Evolutionary conservation across 1,140 invertebrate genomes (phyloP).

Genomic region (Caenorhabditis brenneri): DNA sequence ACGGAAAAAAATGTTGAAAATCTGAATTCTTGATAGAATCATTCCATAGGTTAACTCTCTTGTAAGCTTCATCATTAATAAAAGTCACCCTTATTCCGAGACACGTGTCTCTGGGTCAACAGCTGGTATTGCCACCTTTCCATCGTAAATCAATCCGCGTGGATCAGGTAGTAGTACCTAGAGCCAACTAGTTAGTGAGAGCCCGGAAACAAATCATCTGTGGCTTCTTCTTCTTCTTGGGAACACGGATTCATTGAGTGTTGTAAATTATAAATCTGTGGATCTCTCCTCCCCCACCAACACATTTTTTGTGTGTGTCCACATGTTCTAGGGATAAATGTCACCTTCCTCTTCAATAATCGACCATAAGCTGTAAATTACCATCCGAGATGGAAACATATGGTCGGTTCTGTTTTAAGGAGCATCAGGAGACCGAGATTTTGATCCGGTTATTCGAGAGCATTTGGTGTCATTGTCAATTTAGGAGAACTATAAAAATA

Average conservation of each 20-base stretch:
- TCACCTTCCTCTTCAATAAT: not conserved
- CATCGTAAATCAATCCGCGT: slow-evolving; percentile 18
- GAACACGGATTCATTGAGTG: no score
- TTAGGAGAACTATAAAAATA: no score
- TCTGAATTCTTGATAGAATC: no score
- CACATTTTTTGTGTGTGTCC: not conserved
- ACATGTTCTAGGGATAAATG: slow-evolving; percentile 15
- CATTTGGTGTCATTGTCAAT: not conserved
- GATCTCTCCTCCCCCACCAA: not conserved
- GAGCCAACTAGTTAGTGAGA: not conserved
- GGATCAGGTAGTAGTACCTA: not conserved
- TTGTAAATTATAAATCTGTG: slow-evolving; percentile 29
- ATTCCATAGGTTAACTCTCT: not conserved
- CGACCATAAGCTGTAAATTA: slow-evolving; percentile 39
- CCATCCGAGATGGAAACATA: not conserved
- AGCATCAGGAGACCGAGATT: not conserved
- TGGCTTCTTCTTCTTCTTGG: no score
- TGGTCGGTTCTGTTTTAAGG: not conserved
- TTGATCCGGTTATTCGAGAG: not conserved
- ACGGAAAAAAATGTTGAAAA: not conserved
- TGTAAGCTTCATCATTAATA: not conserved
- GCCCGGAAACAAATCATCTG: slow-evolving; percentile 12
- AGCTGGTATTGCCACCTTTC: not conserved
- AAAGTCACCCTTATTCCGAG: not conserved
- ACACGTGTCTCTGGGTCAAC: not conserved